Percentiles rank a stretch among this genome's conserved stretches.
These are phyloP conservation scores for Tauraco erythrolophus DNA, from an alignment of 2,113 vertebrate species.

Conservation along the genomic window DNA sequence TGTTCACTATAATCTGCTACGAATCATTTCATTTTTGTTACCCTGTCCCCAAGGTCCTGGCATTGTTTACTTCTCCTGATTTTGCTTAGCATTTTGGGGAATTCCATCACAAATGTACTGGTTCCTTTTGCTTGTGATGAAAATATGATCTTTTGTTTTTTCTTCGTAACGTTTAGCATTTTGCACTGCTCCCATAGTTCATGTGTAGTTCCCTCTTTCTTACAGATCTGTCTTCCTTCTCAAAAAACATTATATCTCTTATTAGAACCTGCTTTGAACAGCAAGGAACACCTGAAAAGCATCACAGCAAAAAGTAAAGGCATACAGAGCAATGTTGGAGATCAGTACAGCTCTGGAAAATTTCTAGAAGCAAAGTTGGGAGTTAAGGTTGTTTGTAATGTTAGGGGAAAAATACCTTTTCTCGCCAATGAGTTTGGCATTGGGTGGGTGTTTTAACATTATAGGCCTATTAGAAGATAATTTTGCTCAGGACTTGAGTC, in stretches of 20 bases:
- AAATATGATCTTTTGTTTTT: neutral
- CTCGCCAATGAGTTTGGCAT: neutral
- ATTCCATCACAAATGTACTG: neutral
- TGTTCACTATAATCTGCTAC: neutral
- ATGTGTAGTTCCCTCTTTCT: fast-evolving
- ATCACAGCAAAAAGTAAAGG: neutral
- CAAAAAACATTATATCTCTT: neutral
- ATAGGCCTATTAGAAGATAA: neutral
- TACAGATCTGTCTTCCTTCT: neutral
- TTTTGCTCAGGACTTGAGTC: neutral
- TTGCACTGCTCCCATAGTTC: neutral
- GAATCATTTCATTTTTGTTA: neutral
- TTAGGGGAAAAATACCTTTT: neutral
- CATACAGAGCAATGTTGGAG: neutral
- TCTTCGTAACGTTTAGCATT: neutral
- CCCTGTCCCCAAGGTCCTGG: neutral
- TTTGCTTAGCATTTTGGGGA: neutral
- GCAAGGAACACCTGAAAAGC: neutral
- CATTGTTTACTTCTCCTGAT: neutral
- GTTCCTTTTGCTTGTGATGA: neutral
- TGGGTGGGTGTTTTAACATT: neutral
- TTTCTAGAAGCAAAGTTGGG: neutral
- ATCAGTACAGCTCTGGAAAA: neutral
- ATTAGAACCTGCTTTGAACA: neutral
- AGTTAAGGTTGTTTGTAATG: neutral